Base-by-base conservation (phyloP, 1,140 invertebrate species). In the Ceratina calcarata region DNA sequence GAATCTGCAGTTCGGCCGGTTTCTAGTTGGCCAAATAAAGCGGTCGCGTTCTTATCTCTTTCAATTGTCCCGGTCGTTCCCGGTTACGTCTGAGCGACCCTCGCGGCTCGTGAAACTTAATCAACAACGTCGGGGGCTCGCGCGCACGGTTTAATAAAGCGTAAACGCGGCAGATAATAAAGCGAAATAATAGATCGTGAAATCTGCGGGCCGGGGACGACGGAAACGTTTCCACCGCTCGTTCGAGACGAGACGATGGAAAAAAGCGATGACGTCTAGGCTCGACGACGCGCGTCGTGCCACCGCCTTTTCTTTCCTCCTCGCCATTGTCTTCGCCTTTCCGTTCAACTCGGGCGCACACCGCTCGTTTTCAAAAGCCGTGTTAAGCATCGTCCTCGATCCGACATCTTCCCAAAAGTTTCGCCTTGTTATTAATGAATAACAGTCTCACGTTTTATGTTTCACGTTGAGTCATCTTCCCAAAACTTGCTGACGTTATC, bases 331-430 rank as follows among this genome's bases (percentile, higher is more conserved):
- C 70, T 53, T 80, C 77, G 61, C 70, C 37, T 65, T n/a, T 83
- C 77, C 71, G 58, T 83, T 84, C 68, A 84, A 80, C 82, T 74
- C 72, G 6, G 37, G 70, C 53, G 78, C 51, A 61, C 78, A 71
- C 67, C 70, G 37, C 32, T 84, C 82, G n/a, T 49, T 84, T 76
- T 80, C 66, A 84, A 84, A 84, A 84, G 81, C 13, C 55, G 55
- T 18, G 22, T 67, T 81, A 67, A 37, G 10, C 37, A 6, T 10
- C 37, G 10, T 45, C 37, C 37, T 45, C 37, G 37, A 45, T 45
- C 37, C 37, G 0, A 10, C 6, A 10, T 45, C 10, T 45, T 10
- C 6, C 37, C 37, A 0, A 45, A 45, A 45, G 37, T 45, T 45
- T 45, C 37, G 37, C 37, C 37, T 45, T 45, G 10, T 45, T 45